A percentile compares a stretch with the other conserved stretches of the same genome.
These are phyloP conservation scores for Rotaria sp. DNA, from an alignment of 2,888 invertebrate species.

Conservation along the genomic window DNA sequence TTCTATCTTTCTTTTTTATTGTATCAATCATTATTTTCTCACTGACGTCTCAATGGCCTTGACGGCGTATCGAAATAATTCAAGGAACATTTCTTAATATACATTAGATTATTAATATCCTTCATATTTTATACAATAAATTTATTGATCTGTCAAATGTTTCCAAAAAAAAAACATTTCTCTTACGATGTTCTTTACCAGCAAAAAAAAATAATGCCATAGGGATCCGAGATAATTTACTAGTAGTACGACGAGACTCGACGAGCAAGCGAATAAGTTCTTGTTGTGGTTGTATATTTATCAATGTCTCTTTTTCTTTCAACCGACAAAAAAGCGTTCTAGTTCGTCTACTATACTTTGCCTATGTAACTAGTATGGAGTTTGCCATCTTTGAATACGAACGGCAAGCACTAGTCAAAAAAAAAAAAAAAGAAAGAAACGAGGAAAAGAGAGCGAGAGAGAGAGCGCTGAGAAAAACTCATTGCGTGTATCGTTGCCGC, in stretches of 20 bases:
- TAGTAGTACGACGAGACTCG: background rate
- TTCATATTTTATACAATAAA: background rate
- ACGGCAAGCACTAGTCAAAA: background rate
- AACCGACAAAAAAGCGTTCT: background rate
- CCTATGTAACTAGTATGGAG: background rate
- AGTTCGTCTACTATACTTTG: background rate
- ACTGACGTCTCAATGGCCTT: background rate
- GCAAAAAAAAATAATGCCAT: background rate
- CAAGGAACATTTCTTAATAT: background rate
- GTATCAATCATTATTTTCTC: background rate
- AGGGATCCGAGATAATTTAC: background rate
- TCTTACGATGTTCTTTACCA: background rate
- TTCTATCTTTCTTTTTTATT: background rate
- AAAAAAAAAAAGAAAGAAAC: background rate
- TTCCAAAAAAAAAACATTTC: background rate
- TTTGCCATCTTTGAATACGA: background rate
- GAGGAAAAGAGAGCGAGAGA: background rate
- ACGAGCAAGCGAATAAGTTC: background rate
- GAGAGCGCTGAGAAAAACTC: background rate
- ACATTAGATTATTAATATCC: background rate
- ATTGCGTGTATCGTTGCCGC: background rate
- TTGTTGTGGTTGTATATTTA: background rate
- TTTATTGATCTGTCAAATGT: background rate
- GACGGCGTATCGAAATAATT: background rate
- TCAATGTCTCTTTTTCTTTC: background rate